Conservation (phyloP, 23 tunicate genomes). For the Trididemnum nubilum region DNA sequence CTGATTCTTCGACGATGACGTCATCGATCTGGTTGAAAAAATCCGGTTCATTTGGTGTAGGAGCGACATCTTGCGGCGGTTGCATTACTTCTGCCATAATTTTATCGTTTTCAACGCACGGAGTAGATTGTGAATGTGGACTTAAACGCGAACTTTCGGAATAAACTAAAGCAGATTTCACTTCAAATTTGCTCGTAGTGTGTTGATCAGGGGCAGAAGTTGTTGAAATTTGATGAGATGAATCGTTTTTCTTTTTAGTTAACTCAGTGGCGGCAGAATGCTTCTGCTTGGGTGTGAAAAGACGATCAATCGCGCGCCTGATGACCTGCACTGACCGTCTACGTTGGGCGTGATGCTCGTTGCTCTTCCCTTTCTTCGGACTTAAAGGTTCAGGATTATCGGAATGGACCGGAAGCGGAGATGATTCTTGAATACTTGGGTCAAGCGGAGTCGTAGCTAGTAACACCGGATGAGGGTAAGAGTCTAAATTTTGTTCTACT, state of each 20-base stretch:
- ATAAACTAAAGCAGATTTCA: not conserved
- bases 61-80: constrained; percentile 27
- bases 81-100: not conserved
- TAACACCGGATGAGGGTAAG: not conserved
- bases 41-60: not conserved
- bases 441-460: not conserved
- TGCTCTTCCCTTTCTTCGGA: not conserved
- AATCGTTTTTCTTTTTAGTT: not conserved
- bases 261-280: not conserved
- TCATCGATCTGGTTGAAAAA: not conserved
- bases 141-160: not conserved
- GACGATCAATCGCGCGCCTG: not conserved
- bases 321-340: not conserved
- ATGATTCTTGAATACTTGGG: not conserved
- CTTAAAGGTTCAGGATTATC: not conserved
- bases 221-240: not conserved
- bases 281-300: constrained; percentile 12
- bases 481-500: not conserved
- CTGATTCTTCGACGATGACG: not conserved
- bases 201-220: not conserved
- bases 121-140: not conserved
- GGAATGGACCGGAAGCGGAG: not conserved
- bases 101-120: not conserved
- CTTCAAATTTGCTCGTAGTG: no score
- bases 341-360: not conserved